Percentiles rank a stretch among this genome's conserved stretches.
These are phyloP conservation scores for Zaprionus africanus DNA, from an alignment of 1,140 invertebrate species.

Conservation along the genomic window DNA sequence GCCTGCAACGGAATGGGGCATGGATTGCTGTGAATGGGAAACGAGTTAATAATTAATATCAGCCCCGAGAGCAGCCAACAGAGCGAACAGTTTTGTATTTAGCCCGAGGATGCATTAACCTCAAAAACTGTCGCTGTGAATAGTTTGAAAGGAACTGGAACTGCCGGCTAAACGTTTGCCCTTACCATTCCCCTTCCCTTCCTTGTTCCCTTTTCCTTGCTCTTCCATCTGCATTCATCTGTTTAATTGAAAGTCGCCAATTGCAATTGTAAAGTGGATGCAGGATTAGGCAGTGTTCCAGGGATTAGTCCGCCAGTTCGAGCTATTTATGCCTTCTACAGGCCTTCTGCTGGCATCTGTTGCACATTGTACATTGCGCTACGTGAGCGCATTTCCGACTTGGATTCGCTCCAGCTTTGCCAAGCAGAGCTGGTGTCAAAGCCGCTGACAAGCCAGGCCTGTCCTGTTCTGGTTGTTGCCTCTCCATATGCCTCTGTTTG, in stretches of 20 bases:
- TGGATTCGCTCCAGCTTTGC: constrained; percentile 10
- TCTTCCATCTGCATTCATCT: constrained; percentile 41
- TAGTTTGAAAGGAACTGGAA: constrained; percentile 58
- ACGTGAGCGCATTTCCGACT: constrained; percentile 61
- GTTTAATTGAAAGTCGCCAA: constrained; percentile 80
- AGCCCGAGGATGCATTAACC: constrained; percentile 80
- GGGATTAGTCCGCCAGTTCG: constrained; percentile 34
- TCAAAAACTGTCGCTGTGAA: constrained; percentile 69
- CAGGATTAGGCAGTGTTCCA: constrained; percentile 62
- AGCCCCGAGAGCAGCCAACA: constrained; percentile 60
- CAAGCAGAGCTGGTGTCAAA: not conserved
- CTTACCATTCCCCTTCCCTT: not conserved
- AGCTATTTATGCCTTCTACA: constrained; percentile 54
- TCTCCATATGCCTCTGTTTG: constrained; percentile 34
- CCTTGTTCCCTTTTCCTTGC: not conserved
- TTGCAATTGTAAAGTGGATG: constrained; percentile 45
- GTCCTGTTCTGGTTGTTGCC: not conserved
- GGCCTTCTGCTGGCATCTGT: constrained; percentile 61
- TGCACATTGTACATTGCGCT: constrained; percentile 64
- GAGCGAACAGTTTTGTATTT: constrained; percentile 35
- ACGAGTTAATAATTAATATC: constrained; percentile 80
- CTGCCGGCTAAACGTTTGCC: not conserved
- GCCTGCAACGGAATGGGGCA: constrained; percentile 13
- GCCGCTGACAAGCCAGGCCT: constrained; percentile 1
- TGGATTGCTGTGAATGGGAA: constrained; percentile 55